phyloP scores from a whole-genome alignment of 2,888 invertebrate species.

The Colletes collaris region DNA sequence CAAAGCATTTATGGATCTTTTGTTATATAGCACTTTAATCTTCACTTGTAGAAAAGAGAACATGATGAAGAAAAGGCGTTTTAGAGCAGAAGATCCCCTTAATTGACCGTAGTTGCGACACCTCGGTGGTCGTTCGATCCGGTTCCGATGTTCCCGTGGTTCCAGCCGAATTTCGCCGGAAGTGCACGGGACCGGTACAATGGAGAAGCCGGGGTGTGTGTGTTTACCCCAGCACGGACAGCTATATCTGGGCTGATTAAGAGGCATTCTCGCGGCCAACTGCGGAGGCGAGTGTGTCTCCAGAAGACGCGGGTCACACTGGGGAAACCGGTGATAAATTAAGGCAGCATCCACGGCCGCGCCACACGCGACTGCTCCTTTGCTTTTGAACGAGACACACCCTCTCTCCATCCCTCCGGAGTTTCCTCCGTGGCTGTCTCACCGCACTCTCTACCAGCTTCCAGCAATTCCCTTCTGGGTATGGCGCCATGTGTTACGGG shows the following conservation, averaged over 20 bases:
- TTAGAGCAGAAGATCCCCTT: background rate
- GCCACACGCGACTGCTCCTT: constrained; percentile 56
- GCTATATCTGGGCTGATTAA: constrained; percentile 69
- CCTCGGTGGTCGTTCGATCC: constrained; percentile 27
- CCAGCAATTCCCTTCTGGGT: constrained; percentile 59
- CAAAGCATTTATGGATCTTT: too few species aligned
- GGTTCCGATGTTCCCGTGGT: constrained; percentile 24
- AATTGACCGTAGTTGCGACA: constrained; percentile 34
- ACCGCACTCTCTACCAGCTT: constrained; percentile 18
- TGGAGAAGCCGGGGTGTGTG: constrained; percentile 14
- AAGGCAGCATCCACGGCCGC: constrained; percentile 65
- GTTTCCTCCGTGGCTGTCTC: constrained; percentile 41
- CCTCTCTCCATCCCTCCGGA: constrained; percentile 46
- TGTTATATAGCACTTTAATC: too few species aligned
- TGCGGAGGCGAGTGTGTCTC: constrained; percentile 36
- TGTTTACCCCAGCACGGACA: constrained; percentile 62
- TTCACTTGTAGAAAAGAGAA: too few species aligned
- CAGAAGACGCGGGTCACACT: constrained; percentile 65
- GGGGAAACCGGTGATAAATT: constrained; percentile 74
- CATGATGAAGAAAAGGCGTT: too few species aligned
- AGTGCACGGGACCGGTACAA: constrained; percentile 47
- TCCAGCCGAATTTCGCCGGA: constrained; percentile 29
- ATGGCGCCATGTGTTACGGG: constrained; percentile 76
- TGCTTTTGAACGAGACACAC: constrained; percentile 61
- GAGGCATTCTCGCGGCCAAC: constrained; percentile 63